Base-by-base conservation (phyloP, 2,113 vertebrate genomes). In the Semicossyphus pulcher region DNA sequence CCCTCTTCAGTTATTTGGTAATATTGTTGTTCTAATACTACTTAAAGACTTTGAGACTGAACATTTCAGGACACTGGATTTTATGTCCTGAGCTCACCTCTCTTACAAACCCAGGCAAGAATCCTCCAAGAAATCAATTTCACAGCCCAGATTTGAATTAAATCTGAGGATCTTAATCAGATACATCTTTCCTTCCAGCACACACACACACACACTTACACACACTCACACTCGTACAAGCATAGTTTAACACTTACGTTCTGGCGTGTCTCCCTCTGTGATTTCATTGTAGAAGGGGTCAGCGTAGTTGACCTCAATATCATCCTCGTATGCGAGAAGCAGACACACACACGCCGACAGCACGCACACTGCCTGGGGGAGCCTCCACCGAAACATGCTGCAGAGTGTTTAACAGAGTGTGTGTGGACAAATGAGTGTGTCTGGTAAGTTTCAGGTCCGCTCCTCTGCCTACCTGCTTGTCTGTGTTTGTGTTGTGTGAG, bases 231-330 rank as follows among this genome's bases (percentile, higher is more conserved):
- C 10, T 52, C 37, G 52, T 2, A 53, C 15, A 62, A 6, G 48
- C 23, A 31, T 1, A 16, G 11, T 42, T 56, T 10, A 44, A 72
- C 57, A 91, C 94, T 94, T 62, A 94, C 94, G 78, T 66, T 90
- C 85, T 26, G 26, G 57, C 2, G 78, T 59, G 0, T 91, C 86
- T 21, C 25, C 73, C 0, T 81, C 93, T 4, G 85, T 72, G 61
- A 94, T 95, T 4, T 94, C 94, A 57, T 95, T 95, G 72, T 94
- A 94, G 66, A 94, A 95, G 58, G 91, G 68, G 1, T 96, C 94
- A 42, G 84, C 75, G 2, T 88, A 96, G 76, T 94, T 90, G 73
- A 96, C 86, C 16, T 95, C 87, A 1, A 91, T 64, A 4, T 78
- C 67, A 10, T 92, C 89, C 0, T 95, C 96, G 4, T 95, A 95